Evolutionary conservation across 2,797 vertebrate genomes (phyloP).

Genomic region (Kryptopterus vitreolus): DNA sequence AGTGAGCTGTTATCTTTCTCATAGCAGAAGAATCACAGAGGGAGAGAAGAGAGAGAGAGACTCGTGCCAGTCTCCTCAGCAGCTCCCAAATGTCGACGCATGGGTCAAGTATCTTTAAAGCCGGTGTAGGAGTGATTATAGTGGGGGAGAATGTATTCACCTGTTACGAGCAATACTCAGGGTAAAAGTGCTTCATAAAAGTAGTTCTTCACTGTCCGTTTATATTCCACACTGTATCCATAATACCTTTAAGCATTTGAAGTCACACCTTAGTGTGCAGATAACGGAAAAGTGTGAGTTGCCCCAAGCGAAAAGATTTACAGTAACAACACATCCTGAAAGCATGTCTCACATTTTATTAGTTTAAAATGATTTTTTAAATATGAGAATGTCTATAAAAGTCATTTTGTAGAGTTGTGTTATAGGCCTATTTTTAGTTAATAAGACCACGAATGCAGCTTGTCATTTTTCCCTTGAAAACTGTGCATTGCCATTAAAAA

Average conservation of each 20-base stretch:
- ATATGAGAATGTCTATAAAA: background rate
- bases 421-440: too few relatives aligned
- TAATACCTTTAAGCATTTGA: background rate
- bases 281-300: background rate
- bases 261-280: background rate
- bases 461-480: background rate
- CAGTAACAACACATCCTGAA: background rate
- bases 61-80: conserved; percentile 47
- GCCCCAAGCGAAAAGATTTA: background rate
- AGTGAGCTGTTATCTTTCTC: conserved; percentile 39
- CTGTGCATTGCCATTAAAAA: too few relatives aligned
- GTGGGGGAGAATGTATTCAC: background rate
- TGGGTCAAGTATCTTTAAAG: conserved; percentile 24
- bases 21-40: conserved; percentile 31
- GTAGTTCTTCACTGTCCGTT: background rate
- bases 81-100: conserved; percentile 43
- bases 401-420: background rate
- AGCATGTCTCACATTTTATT: background rate
- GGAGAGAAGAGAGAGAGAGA: conserved; percentile 33
- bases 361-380: background rate
- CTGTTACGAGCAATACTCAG: conserved; percentile 12
- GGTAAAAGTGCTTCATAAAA: background rate
- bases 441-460: background rate
- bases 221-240: background rate
- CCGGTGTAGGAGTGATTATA: conserved; percentile 26